A percentile compares a stretch with the other conserved stretches of the same genome.
phyloP scores from a whole-genome alignment of 2,888 invertebrate genomes.

The Mamestra brassicae region DNA sequence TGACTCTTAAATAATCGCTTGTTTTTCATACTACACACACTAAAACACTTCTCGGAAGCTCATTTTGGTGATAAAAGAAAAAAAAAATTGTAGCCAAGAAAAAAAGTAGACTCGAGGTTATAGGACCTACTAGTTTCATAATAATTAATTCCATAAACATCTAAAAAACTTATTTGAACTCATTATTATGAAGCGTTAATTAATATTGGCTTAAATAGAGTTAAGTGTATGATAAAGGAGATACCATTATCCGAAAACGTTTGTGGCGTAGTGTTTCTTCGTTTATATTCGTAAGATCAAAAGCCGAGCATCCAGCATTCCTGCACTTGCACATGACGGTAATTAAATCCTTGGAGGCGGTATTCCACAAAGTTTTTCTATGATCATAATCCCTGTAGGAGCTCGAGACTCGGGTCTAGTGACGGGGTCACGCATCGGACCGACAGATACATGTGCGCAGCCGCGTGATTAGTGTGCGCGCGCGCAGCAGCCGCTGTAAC shows the following conservation, averaged over 20 bases:
- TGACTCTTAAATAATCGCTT: conserved; percentile 76
- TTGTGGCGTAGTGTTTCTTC: not conserved
- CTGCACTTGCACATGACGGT: conserved; percentile 26
- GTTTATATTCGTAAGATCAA: not conserved
- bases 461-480: conserved; percentile 69
- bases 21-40: conserved; percentile 60
- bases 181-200: not conserved
- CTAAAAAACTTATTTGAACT: too few species aligned
- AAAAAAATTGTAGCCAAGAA: not conserved
- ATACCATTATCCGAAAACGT: not conserved
- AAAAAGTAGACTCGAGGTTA: not conserved
- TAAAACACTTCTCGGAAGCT: conserved; percentile 41
- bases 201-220: not conserved
- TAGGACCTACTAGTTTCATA: not conserved
- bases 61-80: conserved; percentile 14
- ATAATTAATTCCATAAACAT: not conserved
- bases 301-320: not conserved
- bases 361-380: conserved; percentile 52
- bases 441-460: conserved; percentile 73
- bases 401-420: conserved; percentile 55
- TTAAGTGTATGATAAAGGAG: not conserved
- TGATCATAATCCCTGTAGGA: conserved; percentile 57
- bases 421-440: conserved; percentile 74
- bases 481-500: conserved; percentile 78
- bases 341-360: conserved; percentile 53